Conservation (phyloP, 1,140 invertebrate species). For the Lucilia cuprina region DNA sequence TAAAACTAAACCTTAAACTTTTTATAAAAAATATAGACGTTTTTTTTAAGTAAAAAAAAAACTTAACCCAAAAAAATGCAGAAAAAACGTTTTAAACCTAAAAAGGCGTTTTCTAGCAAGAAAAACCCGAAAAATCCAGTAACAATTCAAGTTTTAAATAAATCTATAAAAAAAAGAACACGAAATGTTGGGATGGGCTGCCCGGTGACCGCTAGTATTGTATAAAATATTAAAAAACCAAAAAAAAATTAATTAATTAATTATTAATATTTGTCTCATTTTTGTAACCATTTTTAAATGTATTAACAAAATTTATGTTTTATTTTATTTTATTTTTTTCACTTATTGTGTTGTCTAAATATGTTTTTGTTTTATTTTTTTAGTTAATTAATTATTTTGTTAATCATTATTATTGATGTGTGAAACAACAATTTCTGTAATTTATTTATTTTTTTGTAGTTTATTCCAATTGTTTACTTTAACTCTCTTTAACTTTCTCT, state of each 20-base stretch:
- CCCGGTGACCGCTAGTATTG: conserved; percentile 60
- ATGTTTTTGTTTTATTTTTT: conserved; percentile 34
- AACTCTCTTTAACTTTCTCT: not conserved
- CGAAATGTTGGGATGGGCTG: conserved; percentile 64
- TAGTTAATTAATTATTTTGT: conserved; percentile 15
- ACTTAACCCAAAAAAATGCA: too few relatives aligned
- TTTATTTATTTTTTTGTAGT: conserved; percentile 39
- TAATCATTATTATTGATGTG: conserved; percentile 10
- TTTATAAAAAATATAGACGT: too few relatives aligned
- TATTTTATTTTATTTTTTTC: conserved; percentile 24
- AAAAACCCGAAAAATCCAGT: not conserved
- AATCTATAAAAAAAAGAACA: conserved; percentile 38
- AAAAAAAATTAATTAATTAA: conserved; percentile 30
- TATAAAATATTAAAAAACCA: conserved; percentile 20
- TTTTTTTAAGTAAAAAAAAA: too few relatives aligned
- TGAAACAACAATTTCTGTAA: conserved; percentile 55
- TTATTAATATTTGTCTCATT: conserved; percentile 33
- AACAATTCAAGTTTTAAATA: not conserved
- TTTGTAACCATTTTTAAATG: conserved; percentile 26
- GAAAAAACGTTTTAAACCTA: not conserved
- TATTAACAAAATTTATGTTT: conserved; percentile 22
- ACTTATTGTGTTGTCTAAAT: not conserved
- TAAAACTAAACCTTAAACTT: too few relatives aligned
- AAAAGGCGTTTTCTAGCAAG: not conserved
- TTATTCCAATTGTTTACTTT: not conserved